Evolutionary conservation across 2,888 invertebrate species (phyloP).

Genomic region (Pristionchus entomophagus): DNA sequence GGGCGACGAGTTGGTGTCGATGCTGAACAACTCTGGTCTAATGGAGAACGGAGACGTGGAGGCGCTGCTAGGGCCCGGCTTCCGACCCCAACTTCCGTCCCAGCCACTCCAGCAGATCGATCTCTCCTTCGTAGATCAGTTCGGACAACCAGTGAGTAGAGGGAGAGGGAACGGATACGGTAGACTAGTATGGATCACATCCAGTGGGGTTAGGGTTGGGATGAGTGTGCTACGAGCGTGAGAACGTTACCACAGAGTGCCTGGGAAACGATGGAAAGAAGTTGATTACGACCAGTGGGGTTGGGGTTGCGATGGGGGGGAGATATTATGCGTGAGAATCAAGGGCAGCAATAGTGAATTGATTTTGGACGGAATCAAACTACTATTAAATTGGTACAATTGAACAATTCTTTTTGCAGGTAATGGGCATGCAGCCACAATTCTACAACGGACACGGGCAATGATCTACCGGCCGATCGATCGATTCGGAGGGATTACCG

Average conservation of each 20-base stretch:
- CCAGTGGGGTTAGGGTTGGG: neutral
- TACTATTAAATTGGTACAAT: no score
- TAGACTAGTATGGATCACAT: neutral
- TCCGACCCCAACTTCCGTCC: slow-evolving; percentile 64
- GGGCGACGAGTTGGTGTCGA: slow-evolving; percentile 68
- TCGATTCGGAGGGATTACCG: neutral
- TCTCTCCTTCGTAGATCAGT: slow-evolving; percentile 68
- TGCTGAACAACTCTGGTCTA: slow-evolving; percentile 66
- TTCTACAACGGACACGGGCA: slow-evolving; percentile 25
- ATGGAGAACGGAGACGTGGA: slow-evolving; percentile 68
- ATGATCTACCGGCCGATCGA: neutral
- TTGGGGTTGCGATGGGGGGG: no score
- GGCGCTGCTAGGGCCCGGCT: slow-evolving; percentile 70
- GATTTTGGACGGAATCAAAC: no score
- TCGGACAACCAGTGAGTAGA: slow-evolving; percentile 45
- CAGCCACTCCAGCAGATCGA: slow-evolving; percentile 71
- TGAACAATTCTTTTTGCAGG: neutral
- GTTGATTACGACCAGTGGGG: no score
- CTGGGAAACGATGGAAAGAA: no score
- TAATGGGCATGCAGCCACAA: neutral
- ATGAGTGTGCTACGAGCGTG: no score
- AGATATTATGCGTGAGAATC: no score
- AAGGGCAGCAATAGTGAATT: no score
- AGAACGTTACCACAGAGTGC: no score
- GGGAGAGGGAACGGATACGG: neutral